These are phyloP conservation scores for Stylophora pistillata DNA, from an alignment of 64 coral and sea anemone genomes.

Conservation along the genomic window DNA sequence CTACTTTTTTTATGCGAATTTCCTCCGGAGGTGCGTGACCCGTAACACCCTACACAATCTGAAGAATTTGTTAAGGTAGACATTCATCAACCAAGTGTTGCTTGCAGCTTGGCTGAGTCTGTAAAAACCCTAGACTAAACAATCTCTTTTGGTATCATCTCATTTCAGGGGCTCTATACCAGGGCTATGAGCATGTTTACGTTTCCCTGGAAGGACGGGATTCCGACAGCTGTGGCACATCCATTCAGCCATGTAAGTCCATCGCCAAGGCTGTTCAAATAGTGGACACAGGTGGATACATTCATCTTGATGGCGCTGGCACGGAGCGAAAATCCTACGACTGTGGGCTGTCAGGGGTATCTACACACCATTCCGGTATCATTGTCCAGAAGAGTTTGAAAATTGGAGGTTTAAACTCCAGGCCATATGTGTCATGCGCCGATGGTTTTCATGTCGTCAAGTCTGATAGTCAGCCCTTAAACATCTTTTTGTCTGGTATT, in stretches of 20 bases:
- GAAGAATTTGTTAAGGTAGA: too few species aligned
- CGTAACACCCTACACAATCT: too few species aligned
- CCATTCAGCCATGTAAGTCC: neutral
- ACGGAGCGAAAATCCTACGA: neutral
- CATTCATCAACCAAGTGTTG: too few species aligned
- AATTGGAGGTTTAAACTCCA: neutral
- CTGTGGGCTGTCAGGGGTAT: neutral
- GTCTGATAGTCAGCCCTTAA: neutral
- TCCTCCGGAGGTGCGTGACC: too few species aligned
- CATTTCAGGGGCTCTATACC: neutral
- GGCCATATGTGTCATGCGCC: neutral
- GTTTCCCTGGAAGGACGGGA: neutral
- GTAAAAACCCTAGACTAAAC: neutral
- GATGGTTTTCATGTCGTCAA: constrained; percentile 4
- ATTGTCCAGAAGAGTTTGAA: neutral
- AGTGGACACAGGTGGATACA: neutral
- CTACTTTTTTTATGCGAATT: too few species aligned
- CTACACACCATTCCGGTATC: neutral
- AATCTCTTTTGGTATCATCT: neutral
- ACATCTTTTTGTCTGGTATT: neutral
- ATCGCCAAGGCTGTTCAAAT: neutral
- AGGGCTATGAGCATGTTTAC: neutral
- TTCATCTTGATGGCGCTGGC: neutral
- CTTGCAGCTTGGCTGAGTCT: too few species aligned
- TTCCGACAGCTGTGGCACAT: neutral